A percentile compares a stretch with the other conserved stretches of the same genome.
Evolutionary conservation across 2,113 vertebrate genomes (phyloP).

Genomic region (Forbesichthys papilliferus): DNA sequence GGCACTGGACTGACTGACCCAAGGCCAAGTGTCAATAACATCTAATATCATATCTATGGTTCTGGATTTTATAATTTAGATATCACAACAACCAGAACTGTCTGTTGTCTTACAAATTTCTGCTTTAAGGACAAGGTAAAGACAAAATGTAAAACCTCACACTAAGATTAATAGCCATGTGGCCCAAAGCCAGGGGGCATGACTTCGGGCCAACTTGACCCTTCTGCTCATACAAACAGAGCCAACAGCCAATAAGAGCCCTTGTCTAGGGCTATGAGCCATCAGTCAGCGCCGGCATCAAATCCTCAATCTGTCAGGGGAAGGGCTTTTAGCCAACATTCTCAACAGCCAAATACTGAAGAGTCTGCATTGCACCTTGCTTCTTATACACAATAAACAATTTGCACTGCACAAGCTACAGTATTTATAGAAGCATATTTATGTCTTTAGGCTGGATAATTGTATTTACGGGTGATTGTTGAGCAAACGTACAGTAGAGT

Average conservation of each 20-base stretch:
- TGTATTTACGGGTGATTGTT: neutral
- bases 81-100: too few relatives aligned
- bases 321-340: neutral
- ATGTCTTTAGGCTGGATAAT: neutral
- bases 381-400: constrained; percentile 4
- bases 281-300: constrained; percentile 14
- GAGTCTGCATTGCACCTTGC: neutral
- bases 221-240: constrained; percentile 57
- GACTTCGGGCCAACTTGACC: constrained; percentile 58
- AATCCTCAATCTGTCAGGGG: neutral
- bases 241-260: constrained; percentile 66
- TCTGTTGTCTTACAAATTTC: too few relatives aligned
- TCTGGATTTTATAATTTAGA: too few relatives aligned
- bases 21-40: neutral
- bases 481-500: neutral
- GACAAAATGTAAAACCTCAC: constrained; percentile 43
- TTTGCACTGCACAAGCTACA: neutral
- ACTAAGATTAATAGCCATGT: constrained; percentile 62
- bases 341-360: neutral
- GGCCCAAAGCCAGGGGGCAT: constrained; percentile 57
- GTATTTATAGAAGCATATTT: neutral
- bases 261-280: constrained; percentile 61
- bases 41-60: too few relatives aligned
- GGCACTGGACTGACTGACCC: constrained; percentile 23
- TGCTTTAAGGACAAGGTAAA: constrained; percentile 1